Evolutionary conservation across 2,888 invertebrate species (phyloP).

Genomic region (Antitype chi): DNA sequence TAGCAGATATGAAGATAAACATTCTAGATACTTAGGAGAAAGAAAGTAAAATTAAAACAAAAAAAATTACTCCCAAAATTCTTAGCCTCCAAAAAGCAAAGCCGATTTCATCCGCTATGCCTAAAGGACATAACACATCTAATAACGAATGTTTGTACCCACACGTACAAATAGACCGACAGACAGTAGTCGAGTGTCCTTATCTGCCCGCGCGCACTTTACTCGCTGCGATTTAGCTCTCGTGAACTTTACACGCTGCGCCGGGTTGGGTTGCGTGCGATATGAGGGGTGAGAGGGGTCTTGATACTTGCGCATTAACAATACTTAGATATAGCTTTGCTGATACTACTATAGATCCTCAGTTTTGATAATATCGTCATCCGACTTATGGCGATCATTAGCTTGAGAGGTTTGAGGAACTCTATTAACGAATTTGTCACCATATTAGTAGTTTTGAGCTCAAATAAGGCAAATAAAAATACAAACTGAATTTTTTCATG

Average conservation of each 20-base stretch:
- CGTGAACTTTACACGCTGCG: constrained; percentile 61
- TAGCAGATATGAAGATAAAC: background rate
- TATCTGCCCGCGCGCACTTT: constrained; percentile 69
- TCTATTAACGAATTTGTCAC: background rate
- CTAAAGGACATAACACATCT: constrained; percentile 45
- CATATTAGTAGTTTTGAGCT: background rate
- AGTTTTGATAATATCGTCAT: background rate
- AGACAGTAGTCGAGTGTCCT: constrained; percentile 67
- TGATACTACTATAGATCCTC: background rate
- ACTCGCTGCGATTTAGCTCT: constrained; percentile 56
- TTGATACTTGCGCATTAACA: constrained; percentile 47
- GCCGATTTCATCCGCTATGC: background rate
- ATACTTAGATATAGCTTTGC: background rate
- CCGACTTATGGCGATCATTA: background rate
- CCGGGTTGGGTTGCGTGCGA: constrained; percentile 49
- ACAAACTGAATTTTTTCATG: background rate
- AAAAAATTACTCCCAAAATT: background rate
- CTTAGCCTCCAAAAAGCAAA: background rate
- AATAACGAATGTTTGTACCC: constrained; percentile 53
- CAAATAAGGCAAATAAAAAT: background rate
- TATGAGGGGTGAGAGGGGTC: constrained; percentile 1
- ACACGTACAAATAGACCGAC: constrained; percentile 53
- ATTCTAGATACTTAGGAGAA: background rate
- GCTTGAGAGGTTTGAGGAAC: background rate
- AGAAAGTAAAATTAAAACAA: background rate